These are phyloP conservation scores for Nothura maculosa DNA, from an alignment of 2,797 vertebrate species.

Conservation along the genomic window DNA sequence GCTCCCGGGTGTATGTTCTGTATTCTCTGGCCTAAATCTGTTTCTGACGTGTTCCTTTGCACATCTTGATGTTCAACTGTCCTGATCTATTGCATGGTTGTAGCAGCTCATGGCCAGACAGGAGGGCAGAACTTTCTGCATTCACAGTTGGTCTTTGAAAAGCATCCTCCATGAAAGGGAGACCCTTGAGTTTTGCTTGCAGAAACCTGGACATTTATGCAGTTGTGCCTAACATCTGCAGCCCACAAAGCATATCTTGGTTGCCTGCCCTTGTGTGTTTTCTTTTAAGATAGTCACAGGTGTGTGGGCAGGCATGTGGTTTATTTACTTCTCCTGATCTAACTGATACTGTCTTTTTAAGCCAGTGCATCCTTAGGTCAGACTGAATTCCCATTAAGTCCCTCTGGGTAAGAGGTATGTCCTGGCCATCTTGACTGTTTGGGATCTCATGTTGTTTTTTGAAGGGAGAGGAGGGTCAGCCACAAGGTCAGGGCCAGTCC, in stretches of 20 bases:
- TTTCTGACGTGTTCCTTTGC: neutral
- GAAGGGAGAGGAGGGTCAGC: neutral
- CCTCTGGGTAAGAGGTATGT: fast-evolving
- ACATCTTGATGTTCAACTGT: neutral
- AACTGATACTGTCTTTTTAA: neutral
- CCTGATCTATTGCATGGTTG: fast-evolving
- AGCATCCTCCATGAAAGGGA: neutral
- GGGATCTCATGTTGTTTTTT: neutral
- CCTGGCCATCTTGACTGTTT: neutral
- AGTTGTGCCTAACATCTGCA: neutral
- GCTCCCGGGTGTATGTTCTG: fast-evolving
- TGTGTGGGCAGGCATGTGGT: neutral
- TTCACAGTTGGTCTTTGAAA: neutral
- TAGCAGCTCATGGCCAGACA: neutral
- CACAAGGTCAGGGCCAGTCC: neutral
- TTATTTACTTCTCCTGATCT: neutral
- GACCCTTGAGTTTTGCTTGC: neutral
- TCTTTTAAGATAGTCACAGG: neutral
- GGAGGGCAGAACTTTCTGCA: neutral
- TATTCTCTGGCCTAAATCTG: neutral
- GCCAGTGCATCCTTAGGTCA: neutral
- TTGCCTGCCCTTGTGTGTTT: neutral
- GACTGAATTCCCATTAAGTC: neutral
- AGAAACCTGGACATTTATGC: neutral
- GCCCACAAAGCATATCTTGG: neutral